Conservation (phyloP, 1,140 invertebrate species). For the Venturia canescens region DNA sequence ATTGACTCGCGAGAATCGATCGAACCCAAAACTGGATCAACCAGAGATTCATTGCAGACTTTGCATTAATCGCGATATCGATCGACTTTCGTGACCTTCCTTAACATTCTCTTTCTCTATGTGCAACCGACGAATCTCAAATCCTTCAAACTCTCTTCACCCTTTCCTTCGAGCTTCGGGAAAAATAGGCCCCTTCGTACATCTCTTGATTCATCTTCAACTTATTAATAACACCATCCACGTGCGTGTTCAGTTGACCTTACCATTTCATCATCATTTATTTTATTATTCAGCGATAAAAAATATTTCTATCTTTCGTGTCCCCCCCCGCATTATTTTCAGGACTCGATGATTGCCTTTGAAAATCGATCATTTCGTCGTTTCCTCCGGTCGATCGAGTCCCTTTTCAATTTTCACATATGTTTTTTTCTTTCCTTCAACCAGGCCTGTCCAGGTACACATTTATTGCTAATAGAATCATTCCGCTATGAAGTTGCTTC, state of each 20-base stretch:
- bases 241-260: neutral
- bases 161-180: conserved; percentile 44
- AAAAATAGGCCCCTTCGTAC: conserved; percentile 69
- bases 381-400: neutral
- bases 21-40: conserved; percentile 71
- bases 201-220: conserved; percentile 36
- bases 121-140: neutral
- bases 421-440: conserved; percentile 26
- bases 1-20: conserved; percentile 63
- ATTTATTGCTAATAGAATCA: conserved; percentile 65
- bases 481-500: conserved; percentile 25
- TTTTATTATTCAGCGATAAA: conserved; percentile 43
- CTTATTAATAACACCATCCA: conserved; percentile 42
- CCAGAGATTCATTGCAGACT: conserved; percentile 58
- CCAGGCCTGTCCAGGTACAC: conserved; percentile 58
- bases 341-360: too few relatives aligned
- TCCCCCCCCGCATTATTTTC: conserved; percentile 22
- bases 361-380: neutral
- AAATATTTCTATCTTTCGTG: conserved; percentile 54
- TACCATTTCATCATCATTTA: neutral
- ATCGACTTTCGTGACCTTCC: conserved; percentile 62
- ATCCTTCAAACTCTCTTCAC: neutral
- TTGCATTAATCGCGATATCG: conserved; percentile 59
- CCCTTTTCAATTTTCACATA: neutral
- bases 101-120: conserved; percentile 13